Conservation (phyloP, 2,888 invertebrate species). For the Leptopilina myrica region DNA sequence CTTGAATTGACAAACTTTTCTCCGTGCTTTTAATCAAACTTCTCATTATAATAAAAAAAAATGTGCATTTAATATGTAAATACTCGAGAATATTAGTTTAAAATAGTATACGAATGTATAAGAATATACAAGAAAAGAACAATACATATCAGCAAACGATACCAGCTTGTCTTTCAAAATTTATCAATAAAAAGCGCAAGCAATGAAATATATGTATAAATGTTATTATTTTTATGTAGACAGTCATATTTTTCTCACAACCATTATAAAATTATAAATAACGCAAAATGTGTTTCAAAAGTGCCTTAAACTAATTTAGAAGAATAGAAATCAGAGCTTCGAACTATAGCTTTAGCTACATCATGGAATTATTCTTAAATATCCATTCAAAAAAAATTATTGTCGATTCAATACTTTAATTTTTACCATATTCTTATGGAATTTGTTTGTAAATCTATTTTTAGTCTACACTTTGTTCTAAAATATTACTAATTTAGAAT, state of each 20-base stretch:
- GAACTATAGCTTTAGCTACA: too few species aligned
- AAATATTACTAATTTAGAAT: too few species aligned
- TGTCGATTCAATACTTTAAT: too few species aligned
- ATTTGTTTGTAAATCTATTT: too few species aligned
- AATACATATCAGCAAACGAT: constrained; percentile 28
- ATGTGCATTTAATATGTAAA: constrained; percentile 37
- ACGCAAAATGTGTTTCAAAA: constrained; percentile 30
- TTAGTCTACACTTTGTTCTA: too few species aligned
- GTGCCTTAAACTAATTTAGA: constrained; percentile 46
- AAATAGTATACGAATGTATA: constrained; percentile 21
- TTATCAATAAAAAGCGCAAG: not conserved
- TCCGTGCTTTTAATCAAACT: not conserved
- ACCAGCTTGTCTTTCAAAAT: not conserved
- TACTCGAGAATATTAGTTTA: constrained; percentile 3
- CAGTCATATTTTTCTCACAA: not conserved
- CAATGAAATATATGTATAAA: not conserved
- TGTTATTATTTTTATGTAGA: too few species aligned
- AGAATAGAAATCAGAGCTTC: constrained; percentile 35
- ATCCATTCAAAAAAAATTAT: too few species aligned
- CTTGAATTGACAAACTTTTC: constrained; percentile 14
- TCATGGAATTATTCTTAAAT: too few species aligned
- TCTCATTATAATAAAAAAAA: constrained; percentile 16
- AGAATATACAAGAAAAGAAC: constrained; percentile 14
- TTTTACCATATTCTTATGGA: too few species aligned
- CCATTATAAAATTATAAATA: constrained; percentile 22